A percentile compares a stretch with the other conserved stretches of the same genome.
These are phyloP conservation scores for Oconnorella tubifera DNA, from an alignment of 2,888 invertebrate species.

Conservation along the genomic window DNA sequence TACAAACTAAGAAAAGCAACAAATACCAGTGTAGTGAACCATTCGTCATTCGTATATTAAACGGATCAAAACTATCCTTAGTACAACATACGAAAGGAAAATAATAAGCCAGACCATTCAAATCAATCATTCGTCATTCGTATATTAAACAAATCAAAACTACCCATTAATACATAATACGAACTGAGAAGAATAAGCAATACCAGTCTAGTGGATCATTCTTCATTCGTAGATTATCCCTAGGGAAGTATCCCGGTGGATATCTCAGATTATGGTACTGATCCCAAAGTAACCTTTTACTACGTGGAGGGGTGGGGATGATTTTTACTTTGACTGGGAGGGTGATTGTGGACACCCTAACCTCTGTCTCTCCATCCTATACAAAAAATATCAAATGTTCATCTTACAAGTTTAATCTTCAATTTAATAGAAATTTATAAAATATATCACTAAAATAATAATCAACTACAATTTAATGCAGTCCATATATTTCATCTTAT, in stretches of 20 bases:
- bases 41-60: too few species aligned
- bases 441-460: too few species aligned
- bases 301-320: constrained; percentile 82
- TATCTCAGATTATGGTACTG: constrained; percentile 93
- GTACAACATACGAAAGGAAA: background rate
- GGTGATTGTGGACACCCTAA: constrained; percentile 57
- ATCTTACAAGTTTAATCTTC: too few species aligned
- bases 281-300: constrained; percentile 88
- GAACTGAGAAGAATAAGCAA: constrained; percentile 33
- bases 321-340: constrained; percentile 75
- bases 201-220: constrained; percentile 93
- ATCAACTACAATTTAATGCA: too few species aligned
- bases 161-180: background rate
- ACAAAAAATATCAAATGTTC: too few species aligned
- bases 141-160: background rate
- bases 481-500: too few species aligned
- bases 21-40: too few species aligned
- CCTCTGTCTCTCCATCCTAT: constrained; percentile 45
- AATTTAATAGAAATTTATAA: too few species aligned
- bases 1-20: too few species aligned
- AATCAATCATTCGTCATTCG: background rate
- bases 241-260: constrained; percentile 92
- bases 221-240: constrained; percentile 86
- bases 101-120: too few species aligned
- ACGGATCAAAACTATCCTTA: too few species aligned